phyloP scores from a whole-genome alignment of 2,888 invertebrate genomes.

The Metallyticus violacea region DNA sequence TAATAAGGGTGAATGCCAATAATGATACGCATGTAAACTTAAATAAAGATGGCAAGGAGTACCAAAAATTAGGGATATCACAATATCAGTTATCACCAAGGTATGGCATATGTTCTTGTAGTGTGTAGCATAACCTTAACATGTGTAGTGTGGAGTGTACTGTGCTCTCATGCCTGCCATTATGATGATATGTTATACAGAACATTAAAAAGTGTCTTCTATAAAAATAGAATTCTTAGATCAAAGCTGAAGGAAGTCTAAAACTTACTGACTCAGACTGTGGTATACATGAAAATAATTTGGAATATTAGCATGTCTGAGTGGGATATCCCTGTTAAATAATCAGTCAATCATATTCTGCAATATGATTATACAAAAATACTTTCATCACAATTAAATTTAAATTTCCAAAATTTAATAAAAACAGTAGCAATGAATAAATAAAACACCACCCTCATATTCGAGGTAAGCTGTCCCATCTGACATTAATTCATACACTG shows the following conservation, averaged over 20 bases:
- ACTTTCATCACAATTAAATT: background rate
- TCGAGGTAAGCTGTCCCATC: constrained; percentile 2
- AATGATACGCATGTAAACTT: background rate
- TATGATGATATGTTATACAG: background rate
- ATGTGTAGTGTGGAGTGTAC: background rate
- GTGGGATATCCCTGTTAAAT: background rate
- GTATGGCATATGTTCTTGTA: background rate
- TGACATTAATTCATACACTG: background rate
- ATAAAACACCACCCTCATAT: background rate
- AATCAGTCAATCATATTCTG: too few relatives aligned
- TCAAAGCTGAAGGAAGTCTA: background rate
- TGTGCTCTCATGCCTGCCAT: background rate
- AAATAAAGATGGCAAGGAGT: background rate
- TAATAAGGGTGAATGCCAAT: background rate
- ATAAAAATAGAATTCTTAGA: background rate
- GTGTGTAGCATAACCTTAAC: too few relatives aligned
- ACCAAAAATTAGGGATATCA: background rate
- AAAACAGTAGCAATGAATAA: background rate
- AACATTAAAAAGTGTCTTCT: background rate
- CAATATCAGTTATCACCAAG: background rate
- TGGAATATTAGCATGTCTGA: background rate
- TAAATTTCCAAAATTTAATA: background rate
- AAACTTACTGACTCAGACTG: background rate
- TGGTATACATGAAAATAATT: background rate
- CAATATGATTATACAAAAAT: background rate